These are phyloP conservation scores for Drosophila siamana DNA, from an alignment of 2,888 invertebrate species.

Conservation along the genomic window DNA sequence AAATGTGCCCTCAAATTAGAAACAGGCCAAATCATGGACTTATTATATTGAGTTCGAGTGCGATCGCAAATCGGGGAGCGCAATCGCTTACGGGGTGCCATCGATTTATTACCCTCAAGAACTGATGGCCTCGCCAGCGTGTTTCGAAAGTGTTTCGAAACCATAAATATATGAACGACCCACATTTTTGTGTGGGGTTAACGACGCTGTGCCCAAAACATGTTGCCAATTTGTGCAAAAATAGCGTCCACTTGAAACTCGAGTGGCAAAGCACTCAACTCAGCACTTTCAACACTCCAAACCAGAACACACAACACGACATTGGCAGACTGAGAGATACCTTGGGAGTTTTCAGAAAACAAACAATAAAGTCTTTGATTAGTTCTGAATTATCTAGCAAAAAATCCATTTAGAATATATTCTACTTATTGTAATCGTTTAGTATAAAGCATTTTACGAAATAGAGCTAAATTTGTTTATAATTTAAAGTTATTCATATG, in stretches of 20 bases:
- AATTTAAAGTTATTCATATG: too few relatives aligned
- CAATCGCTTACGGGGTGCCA: constrained; percentile 39
- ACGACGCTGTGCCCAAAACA: constrained; percentile 14
- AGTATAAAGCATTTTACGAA: too few relatives aligned
- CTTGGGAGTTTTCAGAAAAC: too few relatives aligned
- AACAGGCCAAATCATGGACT: constrained; percentile 40
- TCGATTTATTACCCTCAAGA: constrained; percentile 43
- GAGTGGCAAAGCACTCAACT: constrained; percentile 9
- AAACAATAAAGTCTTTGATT: too few relatives aligned
- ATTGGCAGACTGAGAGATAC: background rate
- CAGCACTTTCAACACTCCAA: background rate
- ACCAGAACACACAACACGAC: too few relatives aligned
- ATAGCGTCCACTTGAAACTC: constrained; percentile 25
- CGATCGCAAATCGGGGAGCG: constrained; percentile 23
- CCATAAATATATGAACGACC: constrained; percentile 37
- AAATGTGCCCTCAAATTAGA: constrained; percentile 48
- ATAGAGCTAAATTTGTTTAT: too few relatives aligned
- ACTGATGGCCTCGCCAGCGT: constrained; percentile 4
- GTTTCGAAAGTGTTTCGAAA: constrained; percentile 39
- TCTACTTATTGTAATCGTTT: too few relatives aligned
- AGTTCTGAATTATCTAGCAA: too few relatives aligned
- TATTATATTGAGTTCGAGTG: constrained; percentile 19
- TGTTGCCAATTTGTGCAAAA: constrained; percentile 39
- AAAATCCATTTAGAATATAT: too few relatives aligned
- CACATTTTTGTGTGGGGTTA: constrained; percentile 12